Conservation (phyloP, 2,888 invertebrate genomes). For the Steinernema carpocapsae region DNA sequence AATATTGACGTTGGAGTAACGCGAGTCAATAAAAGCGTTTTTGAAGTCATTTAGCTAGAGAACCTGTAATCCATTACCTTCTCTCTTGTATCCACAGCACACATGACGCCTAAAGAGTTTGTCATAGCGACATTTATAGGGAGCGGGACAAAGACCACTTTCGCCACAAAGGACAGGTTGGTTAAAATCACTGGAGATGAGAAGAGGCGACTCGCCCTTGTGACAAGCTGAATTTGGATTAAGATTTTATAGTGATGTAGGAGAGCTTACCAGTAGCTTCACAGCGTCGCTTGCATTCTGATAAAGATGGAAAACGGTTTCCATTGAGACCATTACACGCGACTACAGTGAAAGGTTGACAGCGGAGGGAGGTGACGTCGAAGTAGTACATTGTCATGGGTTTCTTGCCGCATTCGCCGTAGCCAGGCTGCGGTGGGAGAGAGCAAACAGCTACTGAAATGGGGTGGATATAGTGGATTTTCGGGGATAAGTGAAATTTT, state of each 20-base stretch:
- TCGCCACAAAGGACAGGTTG: slow-evolving; percentile 41
- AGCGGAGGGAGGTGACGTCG: slow-evolving; percentile 39
- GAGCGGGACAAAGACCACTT: slow-evolving; percentile 40
- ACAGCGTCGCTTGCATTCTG: slow-evolving; percentile 46
- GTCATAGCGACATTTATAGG: slow-evolving; percentile 43
- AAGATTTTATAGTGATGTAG: background rate
- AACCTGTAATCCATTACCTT: slow-evolving; percentile 14
- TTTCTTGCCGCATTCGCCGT: slow-evolving; percentile 32
- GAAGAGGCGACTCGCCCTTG: slow-evolving; percentile 44
- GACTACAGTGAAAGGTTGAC: slow-evolving; percentile 34
- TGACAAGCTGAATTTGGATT: slow-evolving; percentile 41
- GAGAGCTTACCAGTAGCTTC: slow-evolving; percentile 45
- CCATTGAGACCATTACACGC: slow-evolving; percentile 37
- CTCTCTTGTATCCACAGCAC: slow-evolving; percentile 45
- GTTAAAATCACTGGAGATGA: slow-evolving; percentile 38
- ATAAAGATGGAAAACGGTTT: slow-evolving; percentile 41
- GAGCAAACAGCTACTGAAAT: slow-evolving; percentile 45
- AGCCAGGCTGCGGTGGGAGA: slow-evolving; percentile 36
- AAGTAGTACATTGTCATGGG: slow-evolving; percentile 42
- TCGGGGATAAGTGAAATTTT: too few relatives aligned
- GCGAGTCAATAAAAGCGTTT: too few relatives aligned
- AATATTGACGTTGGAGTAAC: slow-evolving; percentile 26
- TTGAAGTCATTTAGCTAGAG: too few relatives aligned
- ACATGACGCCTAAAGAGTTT: slow-evolving; percentile 44
- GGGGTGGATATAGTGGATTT: background rate